Evolutionary conservation across 2,113 vertebrate species (phyloP).

Genomic region (Aplodontia rufa): DNA sequence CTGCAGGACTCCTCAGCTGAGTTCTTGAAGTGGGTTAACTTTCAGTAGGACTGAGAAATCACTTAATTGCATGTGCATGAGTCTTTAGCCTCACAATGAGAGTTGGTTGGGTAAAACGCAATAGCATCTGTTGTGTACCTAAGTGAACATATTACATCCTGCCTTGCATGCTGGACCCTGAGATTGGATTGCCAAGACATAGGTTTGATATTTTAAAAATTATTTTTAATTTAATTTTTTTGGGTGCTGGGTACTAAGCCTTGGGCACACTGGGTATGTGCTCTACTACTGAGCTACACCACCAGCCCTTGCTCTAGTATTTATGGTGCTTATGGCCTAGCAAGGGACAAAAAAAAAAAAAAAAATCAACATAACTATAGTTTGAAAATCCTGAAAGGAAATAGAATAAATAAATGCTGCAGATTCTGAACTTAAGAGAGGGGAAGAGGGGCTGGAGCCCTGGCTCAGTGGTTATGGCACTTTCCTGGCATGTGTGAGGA

Average conservation of each 20-base stretch:
- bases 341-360: neutral
- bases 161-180: neutral
- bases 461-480: no score
- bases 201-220: neutral
- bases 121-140: neutral
- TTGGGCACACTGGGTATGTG: neutral
- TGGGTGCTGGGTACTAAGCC: neutral
- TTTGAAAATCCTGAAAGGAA: slow-evolving; percentile 17
- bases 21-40: neutral
- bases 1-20: neutral
- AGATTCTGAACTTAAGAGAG: neutral
- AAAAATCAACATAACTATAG: neutral
- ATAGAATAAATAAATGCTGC: neutral
- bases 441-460: no score
- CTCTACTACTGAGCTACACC: neutral
- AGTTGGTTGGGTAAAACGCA: neutral
- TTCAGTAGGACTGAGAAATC: neutral
- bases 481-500: no score
- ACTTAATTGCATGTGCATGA: neutral
- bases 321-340: neutral
- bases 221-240: no score
- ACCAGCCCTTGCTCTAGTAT: neutral
- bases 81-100: neutral
- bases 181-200: neutral
- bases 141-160: neutral